Evolutionary conservation across 2,888 invertebrate genomes (phyloP), one percentile per base, ranked within the genome.

Genomic region (Pegoplata infirma): DNA sequence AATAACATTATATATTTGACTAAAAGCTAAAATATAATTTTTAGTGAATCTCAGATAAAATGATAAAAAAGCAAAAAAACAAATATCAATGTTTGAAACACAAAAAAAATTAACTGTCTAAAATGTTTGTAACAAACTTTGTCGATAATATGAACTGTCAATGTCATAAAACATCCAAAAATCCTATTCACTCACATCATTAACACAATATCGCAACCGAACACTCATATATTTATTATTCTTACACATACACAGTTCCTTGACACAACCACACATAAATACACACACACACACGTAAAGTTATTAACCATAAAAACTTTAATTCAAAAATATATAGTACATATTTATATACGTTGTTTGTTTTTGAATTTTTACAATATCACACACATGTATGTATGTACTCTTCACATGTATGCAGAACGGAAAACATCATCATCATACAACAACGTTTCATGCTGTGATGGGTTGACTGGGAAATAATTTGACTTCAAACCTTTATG

Each of bases 241-340:
- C n/a, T n/a, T n/a, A n/a, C n/a, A 49, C 40, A 40, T 49, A 56
- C 56, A 68, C 46, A 59, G n/a, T 16, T 14, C 7, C 10, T 14
- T n/a, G n/a, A n/a, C n/a, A 16, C 5, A 36, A 21, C 17, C 51
- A 25, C 10, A 49, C 17, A 64, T 21, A 73, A 12, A 47, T n/a
- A 58, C 66, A 7, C n/a, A 63, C 19, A 28, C 14, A 8, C 59
- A 59, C 6, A 64, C 28, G 3, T 55, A 49, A 51, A 64, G 28
- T 69, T 68, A 69, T 69, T 63, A 68, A 64, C 75, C 75, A 75
- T 68, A 75, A 68, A 75, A 75, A 75, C 49, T 75, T 64, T 63
- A 61, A 56, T 68, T 75, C 49, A 63, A 63, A 51, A 68, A 68
- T 67, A 56, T 47, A 21, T 36, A n/a, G n/a, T n/a, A n/a, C n/a